A percentile compares a stretch with the other conserved stretches of the same genome.
Conservation (phyloP, 2,797 vertebrate genomes). For the Nasua narica region DNA sequence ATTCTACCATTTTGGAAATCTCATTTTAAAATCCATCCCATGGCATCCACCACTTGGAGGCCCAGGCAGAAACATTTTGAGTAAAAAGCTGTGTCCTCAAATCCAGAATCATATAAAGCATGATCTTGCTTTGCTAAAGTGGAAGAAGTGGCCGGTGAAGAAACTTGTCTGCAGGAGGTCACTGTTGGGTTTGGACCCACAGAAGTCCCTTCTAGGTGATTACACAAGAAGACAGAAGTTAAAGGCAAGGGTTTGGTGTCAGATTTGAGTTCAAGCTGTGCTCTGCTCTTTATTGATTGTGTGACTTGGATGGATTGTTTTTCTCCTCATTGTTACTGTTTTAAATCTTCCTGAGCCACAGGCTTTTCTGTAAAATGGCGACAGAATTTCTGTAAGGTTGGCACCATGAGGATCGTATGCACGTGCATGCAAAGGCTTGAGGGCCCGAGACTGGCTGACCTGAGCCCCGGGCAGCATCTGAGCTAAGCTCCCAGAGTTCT, state of each 20-base stretch:
- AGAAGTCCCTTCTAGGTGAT: background rate
- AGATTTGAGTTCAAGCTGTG: background rate
- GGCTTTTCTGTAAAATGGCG: background rate
- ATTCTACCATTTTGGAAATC: background rate
- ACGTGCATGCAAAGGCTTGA: background rate
- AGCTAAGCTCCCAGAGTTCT: fast-evolving
- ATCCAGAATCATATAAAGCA: background rate
- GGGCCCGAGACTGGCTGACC: background rate
- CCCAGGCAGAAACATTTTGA: background rate
- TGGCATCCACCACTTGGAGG: background rate
- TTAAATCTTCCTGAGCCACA: background rate
- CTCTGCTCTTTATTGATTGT: background rate
- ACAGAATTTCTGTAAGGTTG: background rate
- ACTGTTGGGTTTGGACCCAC: background rate
- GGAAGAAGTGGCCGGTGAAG: background rate
- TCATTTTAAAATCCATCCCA: background rate
- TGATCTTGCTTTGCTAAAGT: background rate
- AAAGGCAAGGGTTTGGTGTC: background rate
- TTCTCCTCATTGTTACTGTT: background rate
- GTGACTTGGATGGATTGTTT: background rate
- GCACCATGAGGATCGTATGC: background rate
- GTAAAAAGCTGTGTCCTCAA: background rate
- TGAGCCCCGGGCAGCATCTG: fast-evolving
- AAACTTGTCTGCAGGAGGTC: background rate
- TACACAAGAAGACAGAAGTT: background rate